Percentiles rank a stretch among this genome's conserved stretches.
phyloP scores from a whole-genome alignment of 2,113 vertebrate species.

The Seriola dumerili region DNA sequence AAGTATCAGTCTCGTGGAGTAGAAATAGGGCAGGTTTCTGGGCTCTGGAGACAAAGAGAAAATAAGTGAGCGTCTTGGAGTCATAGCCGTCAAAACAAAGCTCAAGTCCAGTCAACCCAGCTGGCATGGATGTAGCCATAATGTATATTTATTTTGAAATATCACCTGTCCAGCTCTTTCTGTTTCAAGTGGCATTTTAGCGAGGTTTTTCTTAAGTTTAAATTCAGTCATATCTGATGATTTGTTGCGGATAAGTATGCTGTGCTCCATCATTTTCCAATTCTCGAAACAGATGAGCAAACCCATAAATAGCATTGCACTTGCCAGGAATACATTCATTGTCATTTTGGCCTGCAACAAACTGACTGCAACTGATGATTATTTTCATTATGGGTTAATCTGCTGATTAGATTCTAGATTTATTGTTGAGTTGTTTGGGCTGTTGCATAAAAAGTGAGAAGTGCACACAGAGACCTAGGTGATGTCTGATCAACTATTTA shows the following conservation, averaged over 20 bases:
- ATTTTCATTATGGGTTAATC: not conserved
- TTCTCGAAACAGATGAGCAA: not conserved
- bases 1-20: not conserved
- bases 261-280: not conserved
- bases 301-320: not conserved
- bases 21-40: not conserved
- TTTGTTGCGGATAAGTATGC: not conserved
- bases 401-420: not conserved
- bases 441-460: not conserved
- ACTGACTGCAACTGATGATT: not conserved
- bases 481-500: not conserved
- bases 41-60: not conserved
- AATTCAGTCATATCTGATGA: not conserved
- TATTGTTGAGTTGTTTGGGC: not conserved
- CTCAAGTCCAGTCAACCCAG: not conserved
- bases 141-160: constrained; percentile 14
- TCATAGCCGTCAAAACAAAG: constrained; percentile 2
- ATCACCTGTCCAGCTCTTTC: not conserved
- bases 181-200: not conserved
- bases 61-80: not conserved
- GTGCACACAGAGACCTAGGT: not conserved
- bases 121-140: not conserved
- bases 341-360: not conserved
- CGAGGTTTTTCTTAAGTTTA: not conserved
- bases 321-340: not conserved